These are phyloP conservation scores for Lamprotornis superbus DNA, from an alignment of 2,113 vertebrate species.

Conservation along the genomic window DNA sequence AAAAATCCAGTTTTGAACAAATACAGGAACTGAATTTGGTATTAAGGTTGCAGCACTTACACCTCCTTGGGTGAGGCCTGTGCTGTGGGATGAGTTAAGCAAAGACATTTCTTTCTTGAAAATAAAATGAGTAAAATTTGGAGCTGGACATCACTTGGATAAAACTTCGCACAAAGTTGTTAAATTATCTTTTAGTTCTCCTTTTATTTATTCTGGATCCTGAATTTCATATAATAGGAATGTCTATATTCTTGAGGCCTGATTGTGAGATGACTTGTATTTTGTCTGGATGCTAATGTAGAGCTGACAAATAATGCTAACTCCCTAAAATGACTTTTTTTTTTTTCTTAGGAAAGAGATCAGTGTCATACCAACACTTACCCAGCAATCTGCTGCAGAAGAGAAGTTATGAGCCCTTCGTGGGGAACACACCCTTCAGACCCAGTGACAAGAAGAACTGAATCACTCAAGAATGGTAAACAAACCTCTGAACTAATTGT, in stretches of 20 bases:
- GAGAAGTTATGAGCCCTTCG: conserved; percentile 73
- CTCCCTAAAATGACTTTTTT: background rate
- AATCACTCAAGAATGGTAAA: conserved; percentile 61
- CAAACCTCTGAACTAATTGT: background rate
- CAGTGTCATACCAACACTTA: conserved; percentile 79
- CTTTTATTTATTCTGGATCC: background rate
- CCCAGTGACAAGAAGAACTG: conserved; percentile 84
- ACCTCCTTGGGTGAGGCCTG: background rate
- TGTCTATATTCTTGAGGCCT: background rate
- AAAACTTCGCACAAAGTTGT: background rate
- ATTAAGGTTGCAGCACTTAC: background rate
- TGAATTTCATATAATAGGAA: background rate
- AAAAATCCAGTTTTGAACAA: background rate
- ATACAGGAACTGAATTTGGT: background rate
- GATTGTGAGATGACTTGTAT: background rate
- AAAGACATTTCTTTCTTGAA: background rate
- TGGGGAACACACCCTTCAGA: conserved; percentile 77
- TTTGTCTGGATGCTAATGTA: background rate
- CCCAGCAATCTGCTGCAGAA: conserved; percentile 76
- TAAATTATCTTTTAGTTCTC: background rate
- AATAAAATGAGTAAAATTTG: background rate
- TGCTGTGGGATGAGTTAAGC: background rate
- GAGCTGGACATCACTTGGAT: accelerated
- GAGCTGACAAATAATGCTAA: background rate
- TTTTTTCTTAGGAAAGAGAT: conserved; percentile 76